Evolutionary conservation across 23 tunicate species (phyloP).

Genomic region (Phallusia fumigata): DNA sequence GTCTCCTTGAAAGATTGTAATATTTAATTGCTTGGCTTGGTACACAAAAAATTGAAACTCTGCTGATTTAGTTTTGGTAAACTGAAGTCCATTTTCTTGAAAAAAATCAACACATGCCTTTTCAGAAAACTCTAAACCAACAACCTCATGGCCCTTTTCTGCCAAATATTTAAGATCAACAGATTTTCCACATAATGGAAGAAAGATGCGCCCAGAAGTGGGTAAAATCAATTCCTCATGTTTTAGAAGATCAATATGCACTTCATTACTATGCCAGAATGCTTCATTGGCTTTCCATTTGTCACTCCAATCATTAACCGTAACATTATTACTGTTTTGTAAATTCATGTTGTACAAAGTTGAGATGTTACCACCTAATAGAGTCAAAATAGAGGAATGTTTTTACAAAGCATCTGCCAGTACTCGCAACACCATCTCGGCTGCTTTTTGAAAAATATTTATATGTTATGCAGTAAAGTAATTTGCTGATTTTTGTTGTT

Average conservation of each 20-base stretch:
- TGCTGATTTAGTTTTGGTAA: not conserved
- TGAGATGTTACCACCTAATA: too few relatives aligned
- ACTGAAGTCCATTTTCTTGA: constrained; percentile 12
- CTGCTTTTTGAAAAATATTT: too few relatives aligned
- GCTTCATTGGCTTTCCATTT: constrained; percentile 2
- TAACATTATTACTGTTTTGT: not conserved
- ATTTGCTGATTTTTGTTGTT: too few relatives aligned
- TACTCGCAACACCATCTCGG: too few relatives aligned
- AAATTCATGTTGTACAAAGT: not conserved
- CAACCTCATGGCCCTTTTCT: constrained; percentile 48
- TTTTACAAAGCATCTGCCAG: too few relatives aligned
- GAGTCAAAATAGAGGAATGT: too few relatives aligned
- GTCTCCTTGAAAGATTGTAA: constrained; percentile 45
- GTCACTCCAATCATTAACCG: not conserved
- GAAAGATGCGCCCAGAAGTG: constrained; percentile 6
- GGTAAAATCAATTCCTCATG: not conserved
- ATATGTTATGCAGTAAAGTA: too few relatives aligned
- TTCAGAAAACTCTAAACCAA: constrained; percentile 54
- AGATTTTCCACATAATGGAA: constrained; percentile 57
- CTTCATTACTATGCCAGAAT: constrained; percentile 9
- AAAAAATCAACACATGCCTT: constrained; percentile 31
- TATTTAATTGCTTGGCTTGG: constrained; percentile 18
- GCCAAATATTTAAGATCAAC: constrained; percentile 45
- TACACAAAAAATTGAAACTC: not conserved
- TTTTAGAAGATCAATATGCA: not conserved